Evolutionary conservation across 2,888 invertebrate species (phyloP).

Genomic region (Bugulina stolonifera): DNA sequence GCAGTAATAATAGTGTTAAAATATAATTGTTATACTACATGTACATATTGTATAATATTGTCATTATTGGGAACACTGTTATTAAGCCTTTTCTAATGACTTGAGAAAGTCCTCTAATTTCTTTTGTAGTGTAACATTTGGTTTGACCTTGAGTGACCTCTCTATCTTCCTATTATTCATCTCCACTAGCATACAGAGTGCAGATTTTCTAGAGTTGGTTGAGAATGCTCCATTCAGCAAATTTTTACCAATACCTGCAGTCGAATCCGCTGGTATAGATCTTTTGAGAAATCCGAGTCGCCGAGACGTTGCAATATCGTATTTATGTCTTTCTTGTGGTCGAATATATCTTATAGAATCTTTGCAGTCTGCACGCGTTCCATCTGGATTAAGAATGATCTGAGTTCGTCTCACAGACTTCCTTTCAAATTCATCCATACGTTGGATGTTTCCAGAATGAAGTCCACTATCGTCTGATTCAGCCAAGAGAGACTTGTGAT

Average conservation of each 20-base stretch:
- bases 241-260: neutral
- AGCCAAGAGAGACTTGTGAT: neutral
- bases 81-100: neutral
- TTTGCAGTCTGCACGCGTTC: neutral
- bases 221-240: neutral
- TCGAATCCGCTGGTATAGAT: neutral
- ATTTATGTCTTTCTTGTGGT: neutral
- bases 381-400: neutral
- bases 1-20: too few relatives aligned
- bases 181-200: neutral
- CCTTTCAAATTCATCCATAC: neutral
- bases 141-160: neutral
- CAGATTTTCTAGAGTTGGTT: neutral
- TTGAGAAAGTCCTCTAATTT: neutral
- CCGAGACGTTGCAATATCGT: neutral
- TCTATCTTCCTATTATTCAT: neutral
- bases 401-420: neutral
- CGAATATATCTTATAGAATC: neutral
- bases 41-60: too few relatives aligned
- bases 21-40: too few relatives aligned
- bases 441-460: neutral
- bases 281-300: neutral
- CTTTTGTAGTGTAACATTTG: neutral
- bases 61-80: too few relatives aligned
- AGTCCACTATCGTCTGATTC: neutral